Conservation (phyloP, 2,797 vertebrate species). For the Onychomys arenicola region DNA sequence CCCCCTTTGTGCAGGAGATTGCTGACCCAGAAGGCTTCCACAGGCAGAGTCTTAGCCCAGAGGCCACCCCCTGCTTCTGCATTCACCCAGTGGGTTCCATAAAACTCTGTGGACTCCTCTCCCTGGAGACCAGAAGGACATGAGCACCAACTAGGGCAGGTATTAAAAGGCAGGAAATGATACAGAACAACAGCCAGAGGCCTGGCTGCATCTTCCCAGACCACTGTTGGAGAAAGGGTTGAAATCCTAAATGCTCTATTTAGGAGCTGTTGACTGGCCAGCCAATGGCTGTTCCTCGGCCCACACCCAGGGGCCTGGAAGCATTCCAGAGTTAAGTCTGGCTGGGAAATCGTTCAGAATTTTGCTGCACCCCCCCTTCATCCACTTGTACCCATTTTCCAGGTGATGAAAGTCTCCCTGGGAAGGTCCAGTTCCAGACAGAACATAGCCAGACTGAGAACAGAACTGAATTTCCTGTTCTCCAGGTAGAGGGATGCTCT, state of each 20-base stretch:
- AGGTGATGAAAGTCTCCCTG: neutral
- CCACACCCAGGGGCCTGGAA: neutral
- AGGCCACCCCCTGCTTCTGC: neutral
- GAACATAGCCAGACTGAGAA: neutral
- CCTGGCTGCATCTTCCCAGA: neutral
- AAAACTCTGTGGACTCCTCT: neutral
- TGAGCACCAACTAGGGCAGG: too few relatives aligned
- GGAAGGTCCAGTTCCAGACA: neutral
- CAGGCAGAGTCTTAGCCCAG: neutral
- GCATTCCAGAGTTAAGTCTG: neutral
- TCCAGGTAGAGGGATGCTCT: neutral
- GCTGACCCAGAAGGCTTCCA: neutral
- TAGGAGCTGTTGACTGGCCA: rapidly evolving
- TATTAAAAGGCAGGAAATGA: rapidly evolving
- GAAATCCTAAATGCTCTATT: neutral
- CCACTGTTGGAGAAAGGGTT: neutral
- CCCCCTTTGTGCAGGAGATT: too few relatives aligned
- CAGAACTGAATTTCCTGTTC: neutral
- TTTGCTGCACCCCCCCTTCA: neutral
- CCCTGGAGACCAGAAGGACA: neutral
- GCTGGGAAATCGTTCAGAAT: neutral
- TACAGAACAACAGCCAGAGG: neutral
- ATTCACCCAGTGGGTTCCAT: too few relatives aligned
- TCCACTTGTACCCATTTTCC: neutral
- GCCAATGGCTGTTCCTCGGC: neutral